These are phyloP conservation scores for Liasis olivaceus DNA, from an alignment of 2,797 vertebrate species.

Conservation along the genomic window DNA sequence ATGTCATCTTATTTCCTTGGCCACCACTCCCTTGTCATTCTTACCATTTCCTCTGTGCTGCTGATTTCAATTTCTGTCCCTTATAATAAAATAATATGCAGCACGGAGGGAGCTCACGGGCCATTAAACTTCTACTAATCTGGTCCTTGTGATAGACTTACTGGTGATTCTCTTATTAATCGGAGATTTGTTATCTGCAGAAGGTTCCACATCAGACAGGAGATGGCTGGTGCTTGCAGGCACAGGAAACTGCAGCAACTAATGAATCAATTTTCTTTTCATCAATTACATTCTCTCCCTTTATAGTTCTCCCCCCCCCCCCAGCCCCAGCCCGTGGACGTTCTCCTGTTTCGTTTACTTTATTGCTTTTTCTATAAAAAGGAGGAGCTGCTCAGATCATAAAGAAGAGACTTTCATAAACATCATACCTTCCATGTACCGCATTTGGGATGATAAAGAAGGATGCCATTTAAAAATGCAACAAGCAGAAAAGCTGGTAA, in stretches of 20 bases:
- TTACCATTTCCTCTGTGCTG: not conserved
- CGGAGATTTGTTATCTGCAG: conserved; percentile 34
- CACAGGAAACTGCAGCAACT: conserved; percentile 22
- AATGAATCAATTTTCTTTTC: conserved; percentile 34
- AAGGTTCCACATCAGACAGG: conserved; percentile 25
- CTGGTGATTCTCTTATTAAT: conserved; percentile 40
- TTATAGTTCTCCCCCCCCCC: not conserved
- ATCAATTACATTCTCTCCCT: not conserved
- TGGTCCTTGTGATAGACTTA: conserved; percentile 13
- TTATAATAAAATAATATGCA: not conserved
- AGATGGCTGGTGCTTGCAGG: conserved; percentile 9
- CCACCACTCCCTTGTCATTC: not conserved
- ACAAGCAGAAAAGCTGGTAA: not conserved
- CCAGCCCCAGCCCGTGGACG: not conserved
- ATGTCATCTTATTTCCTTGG: not conserved
- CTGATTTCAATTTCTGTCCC: not conserved
- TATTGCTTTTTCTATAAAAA: not conserved
- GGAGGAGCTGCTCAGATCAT: not conserved
- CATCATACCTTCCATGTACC: not conserved
- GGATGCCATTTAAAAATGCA: not conserved
- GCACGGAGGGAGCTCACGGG: not conserved
- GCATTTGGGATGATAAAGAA: not conserved
- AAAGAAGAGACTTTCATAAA: not conserved
- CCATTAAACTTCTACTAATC: conserved; percentile 42
- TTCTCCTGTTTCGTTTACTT: not conserved